Conservation (phyloP, 2,888 invertebrate genomes). For the Molanna angustata region DNA sequence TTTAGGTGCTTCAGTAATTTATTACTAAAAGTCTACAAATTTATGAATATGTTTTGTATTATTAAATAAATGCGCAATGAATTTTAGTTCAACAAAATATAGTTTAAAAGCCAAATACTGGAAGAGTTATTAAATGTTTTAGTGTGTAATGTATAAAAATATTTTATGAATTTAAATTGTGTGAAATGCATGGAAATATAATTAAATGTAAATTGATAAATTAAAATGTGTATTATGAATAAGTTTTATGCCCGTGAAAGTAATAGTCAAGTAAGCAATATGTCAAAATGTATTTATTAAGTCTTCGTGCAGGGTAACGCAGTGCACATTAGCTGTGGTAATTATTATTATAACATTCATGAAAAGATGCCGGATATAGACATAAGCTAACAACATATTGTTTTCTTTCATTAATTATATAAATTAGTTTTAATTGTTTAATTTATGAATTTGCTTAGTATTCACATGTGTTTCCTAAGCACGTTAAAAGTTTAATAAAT, state of each 20-base stretch:
- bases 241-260: neutral
- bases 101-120: no score
- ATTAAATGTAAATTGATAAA: neutral
- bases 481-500: slow-evolving; percentile 8
- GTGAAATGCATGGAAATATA: neutral
- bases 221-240: neutral
- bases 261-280: slow-evolving; percentile 7
- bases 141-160: no score
- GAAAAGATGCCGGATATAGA: no score
- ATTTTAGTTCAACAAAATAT: no score
- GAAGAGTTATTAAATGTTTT: no score
- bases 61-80: no score
- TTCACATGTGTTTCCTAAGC: slow-evolving; percentile 22
- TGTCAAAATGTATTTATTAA: slow-evolving; percentile 20
- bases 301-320: slow-evolving; percentile 33
- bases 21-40: no score
- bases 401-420: slow-evolving; percentile 5
- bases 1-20: no score
- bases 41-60: no score
- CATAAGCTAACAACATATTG: neutral
- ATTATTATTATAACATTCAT: no score
- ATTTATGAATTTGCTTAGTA: slow-evolving; percentile 21
- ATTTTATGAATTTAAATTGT: no score
- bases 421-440: slow-evolving; percentile 20
- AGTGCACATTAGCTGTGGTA: slow-evolving; percentile 29